Evolutionary conservation across 2,797 vertebrate genomes (phyloP).

Genomic region (Orientallactaga sibirica): DNA sequence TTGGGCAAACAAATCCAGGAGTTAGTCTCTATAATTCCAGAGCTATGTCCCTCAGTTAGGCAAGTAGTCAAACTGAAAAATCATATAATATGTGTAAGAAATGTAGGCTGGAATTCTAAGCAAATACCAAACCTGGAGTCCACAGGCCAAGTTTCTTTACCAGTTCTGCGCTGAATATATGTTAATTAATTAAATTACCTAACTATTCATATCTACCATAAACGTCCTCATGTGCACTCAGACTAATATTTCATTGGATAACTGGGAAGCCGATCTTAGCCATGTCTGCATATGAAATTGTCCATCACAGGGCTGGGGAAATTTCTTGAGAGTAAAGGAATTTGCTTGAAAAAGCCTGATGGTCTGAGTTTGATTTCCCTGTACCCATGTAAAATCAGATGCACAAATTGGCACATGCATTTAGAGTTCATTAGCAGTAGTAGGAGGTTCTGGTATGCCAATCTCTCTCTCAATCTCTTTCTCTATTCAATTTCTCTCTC

Average conservation of each 20-base stretch:
- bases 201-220: not conserved
- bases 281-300: not conserved
- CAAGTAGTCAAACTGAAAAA: not conserved
- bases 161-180: not conserved
- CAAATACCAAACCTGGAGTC: not conserved
- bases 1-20: too few relatives aligned
- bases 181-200: not conserved
- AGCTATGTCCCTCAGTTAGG: too few relatives aligned
- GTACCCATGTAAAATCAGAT: too few relatives aligned
- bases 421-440: too few relatives aligned
- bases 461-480: too few relatives aligned
- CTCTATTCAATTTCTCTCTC: too few relatives aligned
- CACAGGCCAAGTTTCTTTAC: not conserved
- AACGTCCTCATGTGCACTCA: not conserved
- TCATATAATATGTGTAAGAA: not conserved
- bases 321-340: too few relatives aligned
- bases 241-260: not conserved
- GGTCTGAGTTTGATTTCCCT: too few relatives aligned
- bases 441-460: too few relatives aligned
- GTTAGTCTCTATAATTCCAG: too few relatives aligned
- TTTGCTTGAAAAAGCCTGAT: too few relatives aligned
- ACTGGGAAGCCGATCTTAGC: fast-evolving
- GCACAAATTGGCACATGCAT: too few relatives aligned
- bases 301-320: not conserved
- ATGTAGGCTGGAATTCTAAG: fast-evolving